Evolutionary conservation across 2,888 invertebrate genomes (phyloP).

Genomic region (Poecilus cupreus): DNA sequence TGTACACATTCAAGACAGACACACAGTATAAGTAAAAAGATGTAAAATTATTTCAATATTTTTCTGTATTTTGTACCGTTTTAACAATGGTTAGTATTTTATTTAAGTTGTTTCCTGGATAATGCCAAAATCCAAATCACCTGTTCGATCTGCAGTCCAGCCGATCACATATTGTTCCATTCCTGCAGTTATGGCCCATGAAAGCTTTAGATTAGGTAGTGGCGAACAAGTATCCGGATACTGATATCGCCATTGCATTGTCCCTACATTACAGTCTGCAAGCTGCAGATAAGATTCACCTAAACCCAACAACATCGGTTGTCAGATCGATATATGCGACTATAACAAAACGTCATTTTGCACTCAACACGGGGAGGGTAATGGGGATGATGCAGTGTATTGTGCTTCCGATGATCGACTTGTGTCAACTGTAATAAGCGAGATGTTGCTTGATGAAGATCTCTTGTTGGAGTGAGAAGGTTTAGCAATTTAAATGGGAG

Average conservation of each 20-base stretch:
- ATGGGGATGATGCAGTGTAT: neutral
- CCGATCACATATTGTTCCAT: neutral
- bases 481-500: constrained; percentile 29
- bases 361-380: constrained; percentile 6
- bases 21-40: no score
- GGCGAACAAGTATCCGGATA: neutral
- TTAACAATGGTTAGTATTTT: no score
- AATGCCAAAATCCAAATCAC: neutral
- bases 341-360: constrained; percentile 22
- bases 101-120: no score
- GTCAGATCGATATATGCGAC: neutral
- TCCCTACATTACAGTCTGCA: constrained; percentile 7
- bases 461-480: neutral
- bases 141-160: neutral
- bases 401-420: constrained; percentile 8
- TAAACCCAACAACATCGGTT: neutral
- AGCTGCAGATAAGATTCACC: constrained; percentile 22
- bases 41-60: neutral
- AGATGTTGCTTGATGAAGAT: constrained; percentile 24
- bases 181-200: neutral
- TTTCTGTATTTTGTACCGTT: no score
- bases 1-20: no score
- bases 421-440: constrained; percentile 22
- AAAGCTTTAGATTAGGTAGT: neutral
- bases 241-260: neutral